These are phyloP conservation scores for Aurelia aurita complex sp. Pacific DNA, from an alignment of 30 jellyfish, hydroid and myxozoan genomes.

Conservation along the genomic window DNA sequence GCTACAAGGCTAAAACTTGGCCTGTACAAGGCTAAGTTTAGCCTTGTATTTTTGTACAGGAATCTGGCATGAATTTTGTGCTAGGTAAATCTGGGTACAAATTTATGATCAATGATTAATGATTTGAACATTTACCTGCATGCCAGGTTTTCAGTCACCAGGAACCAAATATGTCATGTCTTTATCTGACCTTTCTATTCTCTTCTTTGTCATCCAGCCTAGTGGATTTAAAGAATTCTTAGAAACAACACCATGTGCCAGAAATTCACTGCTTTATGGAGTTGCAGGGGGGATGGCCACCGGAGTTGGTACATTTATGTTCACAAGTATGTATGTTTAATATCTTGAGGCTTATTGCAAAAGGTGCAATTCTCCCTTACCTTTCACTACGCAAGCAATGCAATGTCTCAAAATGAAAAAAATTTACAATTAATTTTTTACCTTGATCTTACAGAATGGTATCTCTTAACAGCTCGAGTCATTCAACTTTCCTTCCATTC, in stretches of 20 bases:
- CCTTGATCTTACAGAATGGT: neutral
- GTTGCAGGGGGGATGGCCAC: conserved; percentile 52
- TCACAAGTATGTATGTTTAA: conserved; percentile 44
- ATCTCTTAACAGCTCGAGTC: neutral
- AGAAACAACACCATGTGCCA: conserved; percentile 79
- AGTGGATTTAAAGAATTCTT: conserved; percentile 25
- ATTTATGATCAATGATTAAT: no score
- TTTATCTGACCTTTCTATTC: no score
- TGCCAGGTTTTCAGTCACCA: no score
- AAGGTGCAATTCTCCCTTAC: neutral
- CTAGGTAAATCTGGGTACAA: no score
- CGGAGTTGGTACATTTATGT: conserved; percentile 53
- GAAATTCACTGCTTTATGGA: conserved; percentile 73
- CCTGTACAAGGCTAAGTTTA: no score
- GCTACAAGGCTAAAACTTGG: no score
- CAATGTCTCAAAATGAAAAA: neutral
- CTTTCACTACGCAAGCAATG: neutral
- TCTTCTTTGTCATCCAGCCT: no score
- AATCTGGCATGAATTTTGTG: no score
- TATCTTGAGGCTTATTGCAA: neutral
- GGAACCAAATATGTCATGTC: no score
- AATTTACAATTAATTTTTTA: neutral
- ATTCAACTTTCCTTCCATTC: neutral
- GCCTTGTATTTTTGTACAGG: no score
- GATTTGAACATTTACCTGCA: no score